Evolutionary conservation across 2,888 invertebrate genomes (phyloP).

Genomic region (Quadriops clusia): DNA sequence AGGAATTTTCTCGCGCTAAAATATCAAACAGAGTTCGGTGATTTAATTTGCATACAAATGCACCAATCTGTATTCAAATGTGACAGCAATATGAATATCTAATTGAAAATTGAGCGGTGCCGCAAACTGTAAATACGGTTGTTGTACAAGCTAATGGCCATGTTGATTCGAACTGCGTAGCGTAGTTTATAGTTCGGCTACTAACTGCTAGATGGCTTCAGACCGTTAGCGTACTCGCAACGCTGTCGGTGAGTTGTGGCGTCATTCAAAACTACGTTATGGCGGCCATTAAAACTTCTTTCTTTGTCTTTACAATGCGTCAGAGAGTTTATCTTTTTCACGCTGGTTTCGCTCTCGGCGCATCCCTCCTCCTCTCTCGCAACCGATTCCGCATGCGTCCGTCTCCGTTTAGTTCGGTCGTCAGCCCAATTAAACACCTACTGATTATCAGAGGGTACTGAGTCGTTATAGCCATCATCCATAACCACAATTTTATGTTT

Average conservation of each 20-base stretch:
- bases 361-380: conserved; percentile 7
- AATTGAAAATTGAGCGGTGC: too few relatives aligned
- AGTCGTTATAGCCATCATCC: conserved; percentile 21
- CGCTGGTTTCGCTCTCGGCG: neutral
- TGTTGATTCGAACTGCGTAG: conserved; percentile 7
- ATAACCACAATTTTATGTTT: conserved; percentile 23
- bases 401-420: conserved; percentile 13
- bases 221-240: conserved; percentile 13
- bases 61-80: too few relatives aligned
- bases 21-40: too few relatives aligned
- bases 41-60: too few relatives aligned
- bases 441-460: conserved; percentile 21
- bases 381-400: conserved; percentile 10
- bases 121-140: conserved; percentile 13
- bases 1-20: too few relatives aligned
- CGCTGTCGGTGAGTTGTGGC: conserved; percentile 10
- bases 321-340: conserved; percentile 7
- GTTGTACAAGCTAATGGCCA: conserved; percentile 13
- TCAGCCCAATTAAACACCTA: conserved; percentile 16
- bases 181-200: conserved; percentile 27
- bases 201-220: conserved; percentile 32
- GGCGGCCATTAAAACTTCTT: conserved; percentile 16
- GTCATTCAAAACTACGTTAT: conserved; percentile 12
- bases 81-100: too few relatives aligned
- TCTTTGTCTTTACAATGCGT: conserved; percentile 12